Base-by-base conservation (phyloP, 1,140 invertebrate species). In the Bombus superbus region DNA sequence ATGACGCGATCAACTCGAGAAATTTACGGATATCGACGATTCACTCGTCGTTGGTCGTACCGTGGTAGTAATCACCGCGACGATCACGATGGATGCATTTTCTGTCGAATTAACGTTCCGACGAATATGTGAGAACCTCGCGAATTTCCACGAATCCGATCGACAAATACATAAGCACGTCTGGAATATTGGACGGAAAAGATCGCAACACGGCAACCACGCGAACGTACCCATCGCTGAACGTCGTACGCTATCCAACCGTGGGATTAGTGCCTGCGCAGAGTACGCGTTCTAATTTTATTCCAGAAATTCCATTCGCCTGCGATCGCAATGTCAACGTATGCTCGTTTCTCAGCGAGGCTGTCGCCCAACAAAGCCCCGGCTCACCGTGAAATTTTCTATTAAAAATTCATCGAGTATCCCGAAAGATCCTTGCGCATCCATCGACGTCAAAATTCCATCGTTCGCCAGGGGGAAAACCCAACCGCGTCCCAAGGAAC, bases 251-350 rank as follows among this genome's bases (percentile, higher is more conserved):
- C 18, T 53, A 8, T 53, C 18, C 18, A n/a, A 44, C 0, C 71
- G 42, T 25, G 10, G 40, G 44, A 73, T 44, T 13, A 44, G 42
- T 62, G 9, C 11, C 73, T 11, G 2, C n/a, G 8, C 25, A 32
- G n/a, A 71, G 8, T 71, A 71, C 9, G 38, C 44, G 73, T 25
- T 53, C 32, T 53, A 74, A 74, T 74, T 74, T 44, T 22, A 74
- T 75, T 15, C 38, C 11, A 73, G 13, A 11, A 4, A 72, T 32
- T 40, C 35, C 74, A 18, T n/a, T 59, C n/a, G 6, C 3, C 35
- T 25, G 9, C 1, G 73, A 75, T 57, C 32, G 22, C 73, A 38
- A 25, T 35, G 15, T 38, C 74, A 47, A 73, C n/a, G 42, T 18
- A 40, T 25, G 1, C 47, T 40, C 35, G 25, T 59, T 76, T 28